Evolutionary conservation across 23 tunicate genomes (phyloP), one percentile per base, ranked within the genome.

Genomic region (Trididemnum clinides): DNA sequence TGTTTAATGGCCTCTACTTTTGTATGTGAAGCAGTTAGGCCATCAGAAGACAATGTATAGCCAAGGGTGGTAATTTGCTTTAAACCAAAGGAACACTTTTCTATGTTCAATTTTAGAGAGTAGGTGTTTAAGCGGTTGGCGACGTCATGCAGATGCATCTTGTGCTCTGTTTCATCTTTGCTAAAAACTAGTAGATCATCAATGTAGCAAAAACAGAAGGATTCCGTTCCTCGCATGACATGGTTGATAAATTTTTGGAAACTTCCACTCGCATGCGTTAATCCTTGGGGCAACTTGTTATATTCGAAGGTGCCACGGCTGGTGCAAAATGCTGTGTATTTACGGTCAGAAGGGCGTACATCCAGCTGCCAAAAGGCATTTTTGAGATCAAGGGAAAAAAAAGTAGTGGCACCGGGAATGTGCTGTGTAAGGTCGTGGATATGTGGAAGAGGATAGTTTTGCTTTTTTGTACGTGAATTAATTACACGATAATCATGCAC

Each of bases 1-100:
- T 84, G 50, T 5, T 70, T 3, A 21, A 84, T 84, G 30, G 80
- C 80, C 32, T 70, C 57, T 70, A 84, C 50, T 44, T 69, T 84
- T 34, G 19, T 31, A 25, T 34, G 57, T 28, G 70, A 66, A 31
- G 86, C 74, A 0, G 86, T 31, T 34, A 82, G 36, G n/a, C 86
- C 86, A 25, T 82, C 26, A 22, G 59, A 33, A 33, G 76, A 58
- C 23, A 82, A 18, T 34, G 21, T 69, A 34, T 84, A 71, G 7
- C 87, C 87, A 1, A 70, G 33, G 31, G 70, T 1, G 15, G 33
- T 50, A 2, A 84, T 39, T 63, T 64, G 26, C 33, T 44, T 31
- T 7, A 69, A 1, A 2, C 87, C 87, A 44, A 84, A 33, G 20
- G 19, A 33, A 34, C 87, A 84, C 28, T 84, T 84, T 20, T 81